Percentiles rank a stretch among this genome's conserved stretches.
phyloP scores from a whole-genome alignment of 2,113 vertebrate genomes.

The Dicentrarchus labrax region DNA sequence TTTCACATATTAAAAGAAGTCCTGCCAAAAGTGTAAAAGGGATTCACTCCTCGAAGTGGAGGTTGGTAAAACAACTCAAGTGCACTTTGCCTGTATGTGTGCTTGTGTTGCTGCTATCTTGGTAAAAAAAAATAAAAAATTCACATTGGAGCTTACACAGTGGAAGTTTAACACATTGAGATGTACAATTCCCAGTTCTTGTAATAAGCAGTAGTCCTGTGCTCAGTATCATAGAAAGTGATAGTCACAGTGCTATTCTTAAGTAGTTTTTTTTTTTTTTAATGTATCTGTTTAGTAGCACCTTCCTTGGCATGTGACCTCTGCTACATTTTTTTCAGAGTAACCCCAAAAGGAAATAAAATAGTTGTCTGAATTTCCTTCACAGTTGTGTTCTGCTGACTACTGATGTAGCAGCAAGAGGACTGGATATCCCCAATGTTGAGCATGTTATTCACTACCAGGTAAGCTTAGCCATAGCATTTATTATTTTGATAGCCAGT shows the following conservation, averaged over 20 bases:
- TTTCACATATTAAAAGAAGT: neutral
- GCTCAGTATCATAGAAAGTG: neutral
- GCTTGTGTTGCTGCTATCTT: neutral
- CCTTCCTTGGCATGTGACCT: no score
- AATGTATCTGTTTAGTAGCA: no score
- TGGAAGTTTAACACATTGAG: neutral
- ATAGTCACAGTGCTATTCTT: no score
- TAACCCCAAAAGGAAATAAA: no score
- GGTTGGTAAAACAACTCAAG: neutral
- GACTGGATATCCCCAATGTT: constrained; percentile 95
- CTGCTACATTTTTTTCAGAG: no score
- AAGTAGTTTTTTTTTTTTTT: no score
- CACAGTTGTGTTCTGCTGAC: constrained; percentile 94
- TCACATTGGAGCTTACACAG: neutral
- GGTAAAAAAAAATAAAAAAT: neutral
- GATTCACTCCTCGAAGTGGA: no score
- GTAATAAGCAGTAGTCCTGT: neutral
- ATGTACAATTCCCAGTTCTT: neutral
- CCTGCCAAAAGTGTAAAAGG: neutral
- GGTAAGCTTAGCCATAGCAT: constrained; percentile 75
- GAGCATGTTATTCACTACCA: constrained; percentile 99
- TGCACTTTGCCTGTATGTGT: neutral
- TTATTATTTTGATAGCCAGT: neutral
- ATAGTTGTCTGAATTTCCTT: neutral
- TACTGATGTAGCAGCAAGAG: constrained; percentile 96